Conservation (phyloP, 2,113 vertebrate species). For the Ceratotherium simum region DNA sequence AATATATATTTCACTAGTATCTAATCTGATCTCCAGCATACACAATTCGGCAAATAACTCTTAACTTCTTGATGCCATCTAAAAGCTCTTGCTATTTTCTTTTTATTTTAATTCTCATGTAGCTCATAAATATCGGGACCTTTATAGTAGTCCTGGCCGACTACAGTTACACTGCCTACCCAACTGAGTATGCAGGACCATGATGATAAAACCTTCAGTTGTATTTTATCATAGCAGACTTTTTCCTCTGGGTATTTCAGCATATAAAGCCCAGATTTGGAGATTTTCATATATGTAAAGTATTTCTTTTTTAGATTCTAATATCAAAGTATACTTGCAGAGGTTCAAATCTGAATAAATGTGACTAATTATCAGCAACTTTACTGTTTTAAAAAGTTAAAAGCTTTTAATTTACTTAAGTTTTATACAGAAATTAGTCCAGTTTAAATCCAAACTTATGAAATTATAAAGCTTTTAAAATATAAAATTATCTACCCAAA, state of each 20-base stretch:
- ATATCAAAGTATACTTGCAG: background rate
- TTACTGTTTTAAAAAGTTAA: too few species aligned
- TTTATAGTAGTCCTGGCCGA: background rate
- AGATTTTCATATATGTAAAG: background rate
- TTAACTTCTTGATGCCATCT: background rate
- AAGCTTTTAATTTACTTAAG: background rate
- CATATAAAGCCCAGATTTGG: background rate
- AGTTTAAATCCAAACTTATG: background rate
- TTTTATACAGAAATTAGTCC: background rate
- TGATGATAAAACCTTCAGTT: background rate
- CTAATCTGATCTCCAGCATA: background rate
- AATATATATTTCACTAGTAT: background rate
- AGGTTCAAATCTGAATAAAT: background rate
- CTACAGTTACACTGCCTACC: too few species aligned
- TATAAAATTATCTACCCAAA: background rate
- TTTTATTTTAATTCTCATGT: background rate
- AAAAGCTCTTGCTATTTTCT: background rate
- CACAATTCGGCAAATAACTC: background rate
- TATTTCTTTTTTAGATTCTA: background rate
- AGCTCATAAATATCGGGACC: background rate
- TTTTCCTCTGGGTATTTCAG: background rate
- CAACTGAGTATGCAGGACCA: background rate
- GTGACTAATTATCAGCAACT: background rate
- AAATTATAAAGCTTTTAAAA: background rate
- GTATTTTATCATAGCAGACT: background rate